Base-by-base conservation (phyloP, 1,140 invertebrate species). In the Paracyclopina nana region DNA sequence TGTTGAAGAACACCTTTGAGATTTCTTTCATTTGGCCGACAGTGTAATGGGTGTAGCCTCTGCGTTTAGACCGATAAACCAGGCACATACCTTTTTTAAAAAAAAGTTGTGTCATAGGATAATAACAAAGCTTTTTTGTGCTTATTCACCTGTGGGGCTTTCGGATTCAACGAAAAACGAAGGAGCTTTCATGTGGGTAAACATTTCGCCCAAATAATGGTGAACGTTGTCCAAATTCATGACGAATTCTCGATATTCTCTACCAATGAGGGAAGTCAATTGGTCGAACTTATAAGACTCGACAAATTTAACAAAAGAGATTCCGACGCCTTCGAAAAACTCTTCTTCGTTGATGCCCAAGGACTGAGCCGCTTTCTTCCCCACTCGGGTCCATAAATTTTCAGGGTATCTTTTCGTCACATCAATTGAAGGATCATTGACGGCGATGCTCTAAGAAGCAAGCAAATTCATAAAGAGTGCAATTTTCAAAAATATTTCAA, bases 231-330 rank as follows among this genome's bases (percentile, higher is more conserved):
- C 34, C 34, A 38, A 9, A 8, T 38, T 38, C 34, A 38, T 38
- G 34, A 38, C 20, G 34, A 38, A 38, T 38, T 38, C 34, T 3
- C 34, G 2, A 9, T 16, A 38, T 8, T 38, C 34, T 4, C 34
- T 3, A 8, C n/a, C 34, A 8, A 38, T 38, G 34, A 20, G 2
- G n/a, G 20, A 9, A 2, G 20, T 20, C 34, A 20, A 16, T 38
- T 38, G 34, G 3, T 20, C n/a, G 20, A 16, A 38, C 3, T 20
- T 20, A n/a, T 16, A 38, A 16, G 14, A 20, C 8, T 38, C 34
- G 34, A 20, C 34, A n/a, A 38, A n/a, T 16, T 38, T 38, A n/a
- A 38, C 34, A 38, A 38, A 38, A 38, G 14, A 38, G 20, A 38
- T 20, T 20, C 34, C 34, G 2, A 38, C 34, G 5, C 34, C 34